Evolutionary conservation across 2,113 vertebrate genomes (phyloP).

Genomic region (Daubentonia madagascariensis): DNA sequence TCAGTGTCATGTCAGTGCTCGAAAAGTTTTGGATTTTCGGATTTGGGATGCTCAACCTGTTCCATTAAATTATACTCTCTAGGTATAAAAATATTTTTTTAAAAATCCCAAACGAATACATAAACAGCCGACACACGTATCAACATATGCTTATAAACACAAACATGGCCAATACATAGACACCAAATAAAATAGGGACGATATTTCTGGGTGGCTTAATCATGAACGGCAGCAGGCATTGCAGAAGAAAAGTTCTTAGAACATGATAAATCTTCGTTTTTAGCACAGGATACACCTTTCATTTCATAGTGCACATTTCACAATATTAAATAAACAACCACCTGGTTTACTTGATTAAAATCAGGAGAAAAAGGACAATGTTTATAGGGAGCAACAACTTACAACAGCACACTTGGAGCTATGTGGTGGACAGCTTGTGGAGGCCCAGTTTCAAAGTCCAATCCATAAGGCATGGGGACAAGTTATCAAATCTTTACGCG

Average conservation of each 20-base stretch:
- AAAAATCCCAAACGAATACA: not conserved
- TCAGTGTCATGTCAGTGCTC: not conserved
- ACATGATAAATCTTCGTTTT: not conserved
- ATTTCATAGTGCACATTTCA: not conserved
- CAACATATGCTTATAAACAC: not conserved
- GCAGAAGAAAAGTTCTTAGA: not conserved
- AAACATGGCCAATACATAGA: not conserved
- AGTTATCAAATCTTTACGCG: not conserved
- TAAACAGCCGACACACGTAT: not conserved
- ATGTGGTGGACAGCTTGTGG: not conserved
- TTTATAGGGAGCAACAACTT: not conserved
- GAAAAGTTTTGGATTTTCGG: not conserved
- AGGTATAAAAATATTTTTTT: not conserved
- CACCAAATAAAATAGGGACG: rapidly evolving
- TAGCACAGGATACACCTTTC: not conserved
- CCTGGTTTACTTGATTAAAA: not conserved
- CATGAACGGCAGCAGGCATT: rapidly evolving
- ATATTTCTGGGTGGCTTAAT: not conserved
- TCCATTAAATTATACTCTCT: not conserved
- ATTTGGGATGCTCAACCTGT: not conserved
- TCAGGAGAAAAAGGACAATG: not conserved
- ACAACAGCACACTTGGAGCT: not conserved
- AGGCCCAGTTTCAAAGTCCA: not conserved
- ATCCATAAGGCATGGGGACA: not conserved
- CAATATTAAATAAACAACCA: not conserved